Percentiles rank a stretch among this genome's conserved stretches.
Evolutionary conservation across 2,113 vertebrate genomes (phyloP).

Genomic region (Illadopsis cleaveri): DNA sequence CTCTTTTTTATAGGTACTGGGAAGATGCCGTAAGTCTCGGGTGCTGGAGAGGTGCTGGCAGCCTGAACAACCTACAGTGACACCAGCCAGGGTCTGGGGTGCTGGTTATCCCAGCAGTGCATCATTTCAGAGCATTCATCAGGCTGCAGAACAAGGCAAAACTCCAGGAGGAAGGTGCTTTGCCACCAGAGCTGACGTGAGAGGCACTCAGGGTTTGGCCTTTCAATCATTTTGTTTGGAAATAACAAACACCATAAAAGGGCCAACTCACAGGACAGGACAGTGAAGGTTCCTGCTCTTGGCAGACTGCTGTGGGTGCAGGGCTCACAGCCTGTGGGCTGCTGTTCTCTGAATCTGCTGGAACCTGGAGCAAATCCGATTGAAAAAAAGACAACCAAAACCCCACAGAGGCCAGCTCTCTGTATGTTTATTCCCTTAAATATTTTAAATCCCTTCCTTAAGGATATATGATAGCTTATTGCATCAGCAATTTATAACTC

Average conservation of each 20-base stretch:
- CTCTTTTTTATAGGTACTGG: background rate
- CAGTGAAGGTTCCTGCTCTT: background rate
- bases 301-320: background rate
- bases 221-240: background rate
- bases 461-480: background rate
- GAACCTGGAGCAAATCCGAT: background rate
- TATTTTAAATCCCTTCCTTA: conserved; percentile 17
- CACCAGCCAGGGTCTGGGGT: background rate
- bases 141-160: background rate
- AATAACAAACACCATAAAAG: background rate
- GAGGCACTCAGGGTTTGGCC: background rate
- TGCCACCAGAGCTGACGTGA: background rate
- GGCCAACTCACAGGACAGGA: background rate
- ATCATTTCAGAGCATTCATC: background rate
- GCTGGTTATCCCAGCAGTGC: background rate
- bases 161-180: background rate
- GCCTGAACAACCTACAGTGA: background rate
- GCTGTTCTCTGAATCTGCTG: background rate
- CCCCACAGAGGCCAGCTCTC: background rate
- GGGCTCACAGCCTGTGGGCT: background rate
- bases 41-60: background rate
- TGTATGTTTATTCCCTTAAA: background rate
- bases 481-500: conserved; percentile 7
- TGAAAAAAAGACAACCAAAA: no score
- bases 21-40: no score